A percentile compares a stretch with the other conserved stretches of the same genome.
Evolutionary conservation across 2,888 invertebrate genomes (phyloP).

Genomic region (Cyclophora albipunctata): DNA sequence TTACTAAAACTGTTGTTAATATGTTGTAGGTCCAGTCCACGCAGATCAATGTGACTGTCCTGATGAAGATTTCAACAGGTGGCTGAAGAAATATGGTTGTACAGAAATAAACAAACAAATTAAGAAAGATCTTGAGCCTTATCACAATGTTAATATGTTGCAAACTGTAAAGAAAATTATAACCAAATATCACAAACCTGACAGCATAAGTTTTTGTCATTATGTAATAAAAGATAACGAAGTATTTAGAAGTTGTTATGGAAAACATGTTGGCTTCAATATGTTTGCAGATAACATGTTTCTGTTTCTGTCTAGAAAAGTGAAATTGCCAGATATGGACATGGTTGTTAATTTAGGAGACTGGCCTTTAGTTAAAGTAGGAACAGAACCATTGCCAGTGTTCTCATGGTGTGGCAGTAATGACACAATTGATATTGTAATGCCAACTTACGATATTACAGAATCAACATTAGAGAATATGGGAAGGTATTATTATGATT

Average conservation of each 20-base stretch:
- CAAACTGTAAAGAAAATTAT: constrained; percentile 78
- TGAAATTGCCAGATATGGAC: constrained; percentile 88
- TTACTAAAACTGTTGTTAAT: constrained; percentile 14
- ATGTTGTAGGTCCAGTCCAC: constrained; percentile 77
- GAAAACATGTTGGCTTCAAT: constrained; percentile 95
- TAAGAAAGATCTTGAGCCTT: constrained; percentile 80
- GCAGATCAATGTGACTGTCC: constrained; percentile 93
- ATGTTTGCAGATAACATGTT: constrained; percentile 95
- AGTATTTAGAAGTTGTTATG: constrained; percentile 92
- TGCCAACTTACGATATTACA: constrained; percentile 97
- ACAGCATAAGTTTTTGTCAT: constrained; percentile 91
- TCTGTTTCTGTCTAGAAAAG: constrained; percentile 86
- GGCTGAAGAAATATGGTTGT: constrained; percentile 82
- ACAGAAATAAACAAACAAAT: constrained; percentile 80
- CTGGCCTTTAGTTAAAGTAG: constrained; percentile 87
- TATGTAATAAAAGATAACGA: constrained; percentile 89
- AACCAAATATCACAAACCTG: constrained; percentile 83
- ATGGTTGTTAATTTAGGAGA: constrained; percentile 95
- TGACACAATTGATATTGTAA: constrained; percentile 88
- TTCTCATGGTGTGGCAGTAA: constrained; percentile 98
- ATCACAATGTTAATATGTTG: constrained; percentile 82
- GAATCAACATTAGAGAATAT: constrained; percentile 94
- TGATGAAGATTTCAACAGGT: constrained; percentile 72
- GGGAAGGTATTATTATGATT: constrained; percentile 80
- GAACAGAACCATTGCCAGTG: constrained; percentile 80